Base-by-base conservation (phyloP, 2,113 vertebrate genomes). In the Boleophthalmus pectinirostris region DNA sequence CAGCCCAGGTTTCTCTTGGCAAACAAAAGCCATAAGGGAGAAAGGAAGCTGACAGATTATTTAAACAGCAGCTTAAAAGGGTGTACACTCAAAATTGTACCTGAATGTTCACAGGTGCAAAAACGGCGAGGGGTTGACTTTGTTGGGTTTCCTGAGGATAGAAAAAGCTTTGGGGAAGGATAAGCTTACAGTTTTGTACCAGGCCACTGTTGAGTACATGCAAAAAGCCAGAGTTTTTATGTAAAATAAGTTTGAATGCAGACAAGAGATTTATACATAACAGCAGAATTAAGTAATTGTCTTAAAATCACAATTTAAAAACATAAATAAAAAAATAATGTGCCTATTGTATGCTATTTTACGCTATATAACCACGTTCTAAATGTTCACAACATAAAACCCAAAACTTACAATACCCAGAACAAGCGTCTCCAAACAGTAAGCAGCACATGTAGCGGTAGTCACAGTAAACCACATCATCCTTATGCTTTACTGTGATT, bases 11-110 rank as follows among this genome's bases (percentile, higher is more conserved):
- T 66, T 66, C 43, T 46, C n/a, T 46, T 66, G 65, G 65, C 43
- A 46, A 66, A 47, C 65, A 66, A 66, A 47, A 46, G 29, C 61
- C 35, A 64, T 64, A 43, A 64, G 61, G 61, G 61, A 64, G 61
- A 43, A 20, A 21, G 33, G 61, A 15, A 58, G 38, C 45, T 66
- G 43, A 66, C 65, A 66, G 65, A 46, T 66, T 66, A 66, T 66
- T 66, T 66, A 46, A 66, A 47, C 43, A 16, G 21, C 43, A 46
- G 43, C 43, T 66, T 47, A 47, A 47, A 47, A 64, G 2, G 33
- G 33, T 38, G 33, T 64, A 64, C 33, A 64, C 16, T 64, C 61
- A 10, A 11, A 64, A 35, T 38, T 38, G 29, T 64, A 18, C 61
- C 61, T 38, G 61, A 64, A 43, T 64, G 38, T 64, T 64, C 61